Evolutionary conservation across 2,888 invertebrate genomes (phyloP), one percentile per base, ranked within the genome.

Genomic region (Melinopterus prodromus): DNA sequence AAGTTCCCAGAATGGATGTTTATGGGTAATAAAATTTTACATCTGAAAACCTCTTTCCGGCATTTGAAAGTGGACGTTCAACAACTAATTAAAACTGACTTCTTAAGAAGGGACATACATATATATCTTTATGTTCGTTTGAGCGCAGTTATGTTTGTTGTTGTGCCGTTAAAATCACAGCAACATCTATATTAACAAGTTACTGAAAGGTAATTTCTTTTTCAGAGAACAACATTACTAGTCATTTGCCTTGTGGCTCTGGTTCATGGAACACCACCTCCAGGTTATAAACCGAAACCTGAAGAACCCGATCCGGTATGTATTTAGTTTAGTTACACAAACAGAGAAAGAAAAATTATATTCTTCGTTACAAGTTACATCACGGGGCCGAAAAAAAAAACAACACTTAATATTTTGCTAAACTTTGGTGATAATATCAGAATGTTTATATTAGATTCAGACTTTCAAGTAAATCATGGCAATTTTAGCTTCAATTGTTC

Each of bases 301-400:
- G 87, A 88, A 84, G 85, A 83, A 77, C 82, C 87, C 80, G 89
- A 90, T 83, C 87, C 89, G 86, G 90, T 90, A 88, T 86, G 87
- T 84, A 38, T n/a, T 26, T 26, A 26, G 2, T 26, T 26, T 1
- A 26, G 26, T 26, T 26, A 26, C 26, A 26, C 26, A 26, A 26
- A 26, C 26, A 26, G 26, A 26, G 26, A 26, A 26, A 26, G 26
- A 26, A 26, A 26, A 26, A 26, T 26, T 26, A 1, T 26, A 26
- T 26, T 26, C 26, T 26, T 26, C 26, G 26, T 26, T 26, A 26
- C 26, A 26, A 26, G 3, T 26, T 26, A 26, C 26, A 26, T 3
- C 26, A 26, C 26, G 26, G 26, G 26, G 26, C 26, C 1, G 26
- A 26, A 26, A 26, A 26, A 3, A 26, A 26, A 26, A 26, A 1